Conservation (phyloP, 2,888 invertebrate genomes). For the Platycheirus albimanus region DNA sequence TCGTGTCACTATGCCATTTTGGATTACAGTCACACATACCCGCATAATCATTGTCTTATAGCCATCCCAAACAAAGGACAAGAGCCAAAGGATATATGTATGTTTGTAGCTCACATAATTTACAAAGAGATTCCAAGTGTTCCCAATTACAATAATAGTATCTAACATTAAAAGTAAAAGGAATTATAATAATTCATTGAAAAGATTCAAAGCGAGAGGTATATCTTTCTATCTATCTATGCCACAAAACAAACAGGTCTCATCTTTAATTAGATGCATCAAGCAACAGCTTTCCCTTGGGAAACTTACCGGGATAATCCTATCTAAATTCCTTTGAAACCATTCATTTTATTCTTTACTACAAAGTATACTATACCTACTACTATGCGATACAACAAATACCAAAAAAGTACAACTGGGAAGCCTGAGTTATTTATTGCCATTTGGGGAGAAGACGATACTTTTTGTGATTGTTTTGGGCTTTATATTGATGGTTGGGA, state of each 20-base stretch:
- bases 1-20: conserved; percentile 49
- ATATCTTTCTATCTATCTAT: too few relatives aligned
- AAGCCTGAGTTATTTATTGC: conserved; percentile 53
- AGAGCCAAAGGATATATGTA: conserved; percentile 30
- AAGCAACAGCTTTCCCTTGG: conserved; percentile 16
- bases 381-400: conserved; percentile 6
- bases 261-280: conserved; percentile 53
- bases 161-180: conserved; percentile 18
- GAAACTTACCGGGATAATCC: conserved; percentile 22
- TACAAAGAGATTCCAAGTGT: conserved; percentile 21
- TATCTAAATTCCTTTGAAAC: conserved; percentile 39
- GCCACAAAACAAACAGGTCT: conserved; percentile 36
- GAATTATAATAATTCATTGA: conserved; percentile 44
- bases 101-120: conserved; percentile 34
- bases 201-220: conserved; percentile 36
- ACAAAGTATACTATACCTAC: too few relatives aligned
- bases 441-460: conserved; percentile 47
- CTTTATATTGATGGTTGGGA: conserved; percentile 28
- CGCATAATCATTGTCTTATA: conserved; percentile 30
- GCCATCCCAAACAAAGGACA: conserved; percentile 2
- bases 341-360: conserved; percentile 31
- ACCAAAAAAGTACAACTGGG: conserved; percentile 20
- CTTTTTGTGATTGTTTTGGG: conserved; percentile 49
- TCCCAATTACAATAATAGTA: background rate
- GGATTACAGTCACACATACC: conserved; percentile 24